phyloP scores from a whole-genome alignment of 2,888 invertebrate species.

The Leuctra nigra region DNA sequence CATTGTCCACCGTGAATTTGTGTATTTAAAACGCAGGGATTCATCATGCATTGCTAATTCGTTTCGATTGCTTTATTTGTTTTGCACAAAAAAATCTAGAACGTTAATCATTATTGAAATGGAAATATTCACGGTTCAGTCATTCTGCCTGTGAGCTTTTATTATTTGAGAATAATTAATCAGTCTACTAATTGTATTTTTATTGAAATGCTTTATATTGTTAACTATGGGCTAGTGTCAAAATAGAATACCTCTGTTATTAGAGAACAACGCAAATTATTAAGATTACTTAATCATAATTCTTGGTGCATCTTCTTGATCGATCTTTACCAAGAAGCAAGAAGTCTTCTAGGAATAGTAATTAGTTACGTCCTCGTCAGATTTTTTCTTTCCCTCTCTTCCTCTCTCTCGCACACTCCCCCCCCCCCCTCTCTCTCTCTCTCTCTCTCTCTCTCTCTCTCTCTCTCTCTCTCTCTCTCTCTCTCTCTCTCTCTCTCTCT shows the following conservation, averaged over 20 bases:
- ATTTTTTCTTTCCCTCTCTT: neutral
- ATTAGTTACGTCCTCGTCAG: too few relatives aligned
- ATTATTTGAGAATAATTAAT: slow-evolving; percentile 3
- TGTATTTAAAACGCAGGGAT: neutral
- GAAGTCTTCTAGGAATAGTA: too few relatives aligned
- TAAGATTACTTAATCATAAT: too few relatives aligned
- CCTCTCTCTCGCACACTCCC: neutral
- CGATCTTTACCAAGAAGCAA: too few relatives aligned
- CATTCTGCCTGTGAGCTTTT: slow-evolving; percentile 1
- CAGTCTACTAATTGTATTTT: neutral
- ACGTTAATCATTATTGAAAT: slow-evolving; percentile 9
- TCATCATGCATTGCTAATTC: neutral
- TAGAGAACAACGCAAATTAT: too few relatives aligned
- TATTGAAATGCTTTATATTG: too few relatives aligned
- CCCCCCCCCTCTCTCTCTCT: neutral
- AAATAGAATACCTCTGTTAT: too few relatives aligned
- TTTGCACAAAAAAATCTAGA: slow-evolving; percentile 3
- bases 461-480: too few relatives aligned
- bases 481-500: too few relatives aligned
- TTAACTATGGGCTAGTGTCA: too few relatives aligned
- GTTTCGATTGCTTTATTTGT: slow-evolving; percentile 7
- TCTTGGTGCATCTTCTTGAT: too few relatives aligned
- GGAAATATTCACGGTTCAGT: slow-evolving; percentile 8
- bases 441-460: neutral
- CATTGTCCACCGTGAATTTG: neutral